phyloP scores from a whole-genome alignment of 2,113 vertebrate genomes.

The Hipposideros armiger region DNA sequence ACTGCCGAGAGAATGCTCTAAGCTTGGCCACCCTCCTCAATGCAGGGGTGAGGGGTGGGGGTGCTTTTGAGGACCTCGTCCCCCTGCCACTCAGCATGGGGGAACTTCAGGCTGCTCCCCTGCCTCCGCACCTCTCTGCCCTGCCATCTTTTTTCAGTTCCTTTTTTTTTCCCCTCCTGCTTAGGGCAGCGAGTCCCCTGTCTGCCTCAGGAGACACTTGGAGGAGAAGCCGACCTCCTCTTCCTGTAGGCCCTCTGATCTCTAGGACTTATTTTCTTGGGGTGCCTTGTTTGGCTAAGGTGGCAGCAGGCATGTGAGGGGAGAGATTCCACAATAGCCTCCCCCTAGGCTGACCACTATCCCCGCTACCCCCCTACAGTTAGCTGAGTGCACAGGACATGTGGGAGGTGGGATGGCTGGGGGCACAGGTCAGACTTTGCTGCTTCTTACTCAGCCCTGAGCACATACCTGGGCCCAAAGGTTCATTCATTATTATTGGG shows the following conservation, averaged over 20 bases:
- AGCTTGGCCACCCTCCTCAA: neutral
- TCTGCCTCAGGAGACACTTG: neutral
- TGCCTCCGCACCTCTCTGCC: neutral
- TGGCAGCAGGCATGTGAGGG: neutral
- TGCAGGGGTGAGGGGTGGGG: neutral
- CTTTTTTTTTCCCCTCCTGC: neutral
- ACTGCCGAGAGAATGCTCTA: neutral
- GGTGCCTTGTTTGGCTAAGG: neutral
- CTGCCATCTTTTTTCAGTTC: neutral
- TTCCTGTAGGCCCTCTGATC: accelerated
- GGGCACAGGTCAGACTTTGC: neutral
- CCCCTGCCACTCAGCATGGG: neutral
- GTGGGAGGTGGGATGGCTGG: neutral
- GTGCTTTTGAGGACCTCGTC: neutral
- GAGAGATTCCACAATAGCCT: neutral
- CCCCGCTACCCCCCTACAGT: no score
- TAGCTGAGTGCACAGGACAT: neutral
- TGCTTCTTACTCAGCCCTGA: neutral
- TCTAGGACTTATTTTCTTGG: neutral
- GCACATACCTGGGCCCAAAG: neutral
- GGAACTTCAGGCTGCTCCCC: neutral
- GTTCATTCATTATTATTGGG: neutral
- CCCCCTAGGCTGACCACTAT: neutral
- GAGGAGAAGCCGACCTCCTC: neutral
- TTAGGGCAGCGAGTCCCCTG: neutral